Base-by-base conservation (phyloP, 2,888 invertebrate genomes). In the Sarcophaga subvicina region DNA sequence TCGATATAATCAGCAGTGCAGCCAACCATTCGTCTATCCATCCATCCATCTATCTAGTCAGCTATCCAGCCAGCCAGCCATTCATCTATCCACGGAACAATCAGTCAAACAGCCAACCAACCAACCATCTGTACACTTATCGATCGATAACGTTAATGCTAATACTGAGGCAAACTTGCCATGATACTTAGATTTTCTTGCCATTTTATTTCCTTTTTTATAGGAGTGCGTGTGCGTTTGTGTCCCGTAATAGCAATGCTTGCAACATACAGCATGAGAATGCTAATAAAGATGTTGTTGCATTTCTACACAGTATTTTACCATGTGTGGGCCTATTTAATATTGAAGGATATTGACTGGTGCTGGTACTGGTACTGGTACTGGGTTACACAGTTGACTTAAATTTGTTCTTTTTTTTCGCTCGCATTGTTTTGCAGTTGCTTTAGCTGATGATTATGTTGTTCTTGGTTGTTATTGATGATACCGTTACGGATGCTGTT, bases 101-200 rank as follows among this genome's bases (percentile, higher is more conserved):
- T 2, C 54, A 54, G 17, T 14, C 14, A 49, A 27, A 11, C 37
- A 70, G 12, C n/a, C 64, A 72, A 25, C n/a, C 49, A 66, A 8
- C 47, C 47, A 75, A 17, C 37, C 75, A 76, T 22, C 2, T 62
- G 25, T 27, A 66, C 47, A 47, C 1, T 2, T 49, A 64, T 80
- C 75, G 84, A 84, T 84, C 64, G 76, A 80, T 76, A 80, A 76
- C 75, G 59, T 80, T 66, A 84, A 84, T 80, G 70, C 83, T 84
- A 75, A 70, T 27, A 80, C 59, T 73, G 75, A 47, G 62, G 10
- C 54, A 70, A 62, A 20, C n/a, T 63, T 25, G 45, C n/a, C 22
- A 5, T 62, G 22, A 0, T 37, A 17, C 54, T 54, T 54, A 17
- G 54, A 12, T 54, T 54, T 12, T 12, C 54, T 54, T 54, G 17